Percentiles rank a stretch among this genome's conserved stretches.
These are phyloP conservation scores for Ceyx margarethae DNA, from an alignment of 2,113 vertebrate genomes.

Conservation along the genomic window DNA sequence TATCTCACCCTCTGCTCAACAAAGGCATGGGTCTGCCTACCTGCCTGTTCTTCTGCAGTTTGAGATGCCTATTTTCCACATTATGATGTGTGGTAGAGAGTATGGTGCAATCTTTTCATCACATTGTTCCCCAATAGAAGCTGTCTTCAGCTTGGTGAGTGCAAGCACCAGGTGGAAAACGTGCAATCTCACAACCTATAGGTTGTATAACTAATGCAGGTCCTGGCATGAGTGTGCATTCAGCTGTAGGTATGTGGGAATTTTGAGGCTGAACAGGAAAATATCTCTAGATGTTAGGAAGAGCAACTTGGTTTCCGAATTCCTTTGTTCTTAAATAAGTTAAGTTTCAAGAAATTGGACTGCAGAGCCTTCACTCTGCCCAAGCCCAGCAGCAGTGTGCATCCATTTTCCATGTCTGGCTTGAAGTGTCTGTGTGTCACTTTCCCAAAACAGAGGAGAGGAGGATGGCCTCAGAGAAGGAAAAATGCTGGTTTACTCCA, in stretches of 20 bases:
- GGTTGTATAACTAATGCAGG: slow-evolving; percentile 9
- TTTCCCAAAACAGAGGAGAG: not conserved
- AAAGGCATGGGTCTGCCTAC: not conserved
- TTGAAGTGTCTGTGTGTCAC: not conserved
- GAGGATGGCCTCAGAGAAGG: not conserved
- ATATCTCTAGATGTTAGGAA: not conserved
- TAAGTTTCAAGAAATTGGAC: not conserved
- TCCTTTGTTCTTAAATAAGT: not conserved
- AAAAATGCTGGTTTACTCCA: not conserved
- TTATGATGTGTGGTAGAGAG: not conserved
- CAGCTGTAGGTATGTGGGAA: not conserved
- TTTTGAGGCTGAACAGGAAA: not conserved
- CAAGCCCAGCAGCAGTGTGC: rapidly evolving
- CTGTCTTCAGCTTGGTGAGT: not conserved
- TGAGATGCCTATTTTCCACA: not conserved
- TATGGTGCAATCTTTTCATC: not conserved
- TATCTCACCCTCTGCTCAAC: not conserved
- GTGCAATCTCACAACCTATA: not conserved
- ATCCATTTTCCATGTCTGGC: not conserved
- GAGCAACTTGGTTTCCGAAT: not conserved
- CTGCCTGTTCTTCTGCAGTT: not conserved
- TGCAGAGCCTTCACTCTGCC: not conserved
- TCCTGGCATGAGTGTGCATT: not conserved
- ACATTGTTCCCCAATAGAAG: not conserved
- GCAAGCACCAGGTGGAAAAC: not conserved